A percentile compares a stretch with the other conserved stretches of the same genome.
These are phyloP conservation scores for Globia sparganii DNA, from an alignment of 2,888 invertebrate species.

Conservation along the genomic window DNA sequence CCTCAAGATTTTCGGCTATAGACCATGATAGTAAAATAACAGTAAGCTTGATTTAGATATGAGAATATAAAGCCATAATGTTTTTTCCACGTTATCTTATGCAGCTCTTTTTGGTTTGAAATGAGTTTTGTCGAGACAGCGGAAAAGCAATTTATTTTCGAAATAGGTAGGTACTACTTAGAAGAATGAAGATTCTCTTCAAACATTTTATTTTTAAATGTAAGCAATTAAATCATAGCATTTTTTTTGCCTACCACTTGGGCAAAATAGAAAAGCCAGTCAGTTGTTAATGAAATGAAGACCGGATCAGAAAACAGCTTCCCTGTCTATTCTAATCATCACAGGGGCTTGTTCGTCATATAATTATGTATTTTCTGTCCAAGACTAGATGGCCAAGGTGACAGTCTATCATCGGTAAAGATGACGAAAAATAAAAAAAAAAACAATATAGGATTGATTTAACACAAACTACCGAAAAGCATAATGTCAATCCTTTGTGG, in stretches of 20 bases:
- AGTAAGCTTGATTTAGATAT: conserved; percentile 69
- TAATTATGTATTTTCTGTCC: no score
- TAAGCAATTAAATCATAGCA: not conserved
- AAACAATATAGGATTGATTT: not conserved
- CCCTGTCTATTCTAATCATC: not conserved
- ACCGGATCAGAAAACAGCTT: not conserved
- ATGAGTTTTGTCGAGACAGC: not conserved
- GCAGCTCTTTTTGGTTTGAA: conserved; percentile 20
- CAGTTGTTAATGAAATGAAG: not conserved
- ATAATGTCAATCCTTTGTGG: not conserved
- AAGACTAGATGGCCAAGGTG: no score
- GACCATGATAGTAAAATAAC: conserved; percentile 67
- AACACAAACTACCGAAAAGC: not conserved
- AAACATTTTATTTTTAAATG: not conserved
- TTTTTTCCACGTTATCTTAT: conserved; percentile 47
- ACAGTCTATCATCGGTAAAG: not conserved
- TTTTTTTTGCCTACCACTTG: not conserved
- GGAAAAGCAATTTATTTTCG: not conserved
- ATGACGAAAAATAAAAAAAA: not conserved
- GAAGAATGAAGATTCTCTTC: not conserved
- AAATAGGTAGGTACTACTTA: not conserved
- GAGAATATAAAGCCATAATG: conserved; percentile 56
- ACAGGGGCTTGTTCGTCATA: no score
- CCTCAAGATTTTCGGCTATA: conserved; percentile 57
- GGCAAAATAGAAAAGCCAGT: not conserved